Percentiles rank a stretch among this genome's conserved stretches.
phyloP scores from a whole-genome alignment of 2,888 invertebrate genomes.

The Drosophila colorata region DNA sequence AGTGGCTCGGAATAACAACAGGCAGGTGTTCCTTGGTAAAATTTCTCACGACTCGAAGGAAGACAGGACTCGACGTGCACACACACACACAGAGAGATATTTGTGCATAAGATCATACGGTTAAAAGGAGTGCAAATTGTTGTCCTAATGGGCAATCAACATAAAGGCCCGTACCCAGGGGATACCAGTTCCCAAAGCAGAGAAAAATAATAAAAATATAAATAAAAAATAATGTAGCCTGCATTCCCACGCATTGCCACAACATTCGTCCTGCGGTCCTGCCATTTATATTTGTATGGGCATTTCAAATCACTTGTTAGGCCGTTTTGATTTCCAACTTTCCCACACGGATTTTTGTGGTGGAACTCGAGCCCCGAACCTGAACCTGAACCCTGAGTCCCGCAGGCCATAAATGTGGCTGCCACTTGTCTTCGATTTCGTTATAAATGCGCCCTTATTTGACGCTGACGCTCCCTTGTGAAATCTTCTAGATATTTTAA shows the following conservation, averaged over 20 bases:
- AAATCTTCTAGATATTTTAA: conserved; percentile 71
- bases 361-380: conserved; percentile 37
- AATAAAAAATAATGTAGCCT: conserved; percentile 10
- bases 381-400: conserved; percentile 31
- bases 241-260: conserved; percentile 74
- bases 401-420: conserved; percentile 63
- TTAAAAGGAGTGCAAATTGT: conserved; percentile 79
- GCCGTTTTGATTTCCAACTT: conserved; percentile 71
- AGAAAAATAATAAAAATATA: conserved; percentile 4
- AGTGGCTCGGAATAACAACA: conserved; percentile 70
- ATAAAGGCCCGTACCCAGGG: conserved; percentile 51
- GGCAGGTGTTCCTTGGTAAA: conserved; percentile 84
- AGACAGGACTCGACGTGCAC: conserved; percentile 56
- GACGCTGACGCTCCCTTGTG: conserved; percentile 38
- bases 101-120: conserved; percentile 55
- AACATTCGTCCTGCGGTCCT: conserved; percentile 63
- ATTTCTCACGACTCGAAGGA: conserved; percentile 82
- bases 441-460: conserved; percentile 60
- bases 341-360: conserved; percentile 70
- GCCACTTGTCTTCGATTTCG: conserved; percentile 74
- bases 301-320: conserved; percentile 73
- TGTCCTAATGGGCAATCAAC: conserved; percentile 79
- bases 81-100: conserved; percentile 12
- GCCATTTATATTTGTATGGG: conserved; percentile 53
- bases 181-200: conserved; percentile 4